Base-by-base conservation (phyloP, 2,888 invertebrate species). In the Harpagoxenus sublaevis region DNA sequence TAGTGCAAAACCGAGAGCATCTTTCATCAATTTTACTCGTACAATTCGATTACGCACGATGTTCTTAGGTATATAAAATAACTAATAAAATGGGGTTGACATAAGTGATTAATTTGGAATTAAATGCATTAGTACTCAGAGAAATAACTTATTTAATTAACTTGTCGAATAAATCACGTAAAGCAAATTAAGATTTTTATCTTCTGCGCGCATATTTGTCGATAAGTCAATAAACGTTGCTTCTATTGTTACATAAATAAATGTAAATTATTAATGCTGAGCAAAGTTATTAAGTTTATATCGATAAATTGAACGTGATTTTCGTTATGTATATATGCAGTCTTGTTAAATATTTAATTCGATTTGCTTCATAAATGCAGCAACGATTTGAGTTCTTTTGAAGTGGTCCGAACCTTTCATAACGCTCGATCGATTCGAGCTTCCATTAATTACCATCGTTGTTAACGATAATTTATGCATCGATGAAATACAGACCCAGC, bases 381-480 rank as follows among this genome's bases (percentile, higher is more conserved):
- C 73, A 73, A 71, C 57, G 71, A 79, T 71, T 60, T 35, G 28
- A 81, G 48, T 81, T 81, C 79, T 81, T 81, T 81, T 62, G 79
- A 73, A 81, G 60, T 62, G 60, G 73, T 8, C 18, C 31, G 31
- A 31, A 57, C 39, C 73, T 79, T 81, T 79, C 60, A 57, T 45
- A 57, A 57, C 12, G 73, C 60, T 73, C 79, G 51, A 81, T 81
- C 71, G 31, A 62, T 71, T 23, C 18, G 35, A 57, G 8, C 79
- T 60, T 35, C 60, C 60, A 73, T 81, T 81, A 81, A 81, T 81
- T 73, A 81, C 73, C 73, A 73, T 60, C 48, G 57, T 81, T 81
- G 79, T 81, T 81, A 73, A 81, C 60, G 42, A 51, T 81, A 81
- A 81, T 81, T 73, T 81, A 81, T 81, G 73, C 73, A 48, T 79